Percentiles rank a stretch among this genome's conserved stretches.
These are phyloP conservation scores for Alentia gelatinosa DNA, from an alignment of 2,888 invertebrate genomes.

Conservation along the genomic window DNA sequence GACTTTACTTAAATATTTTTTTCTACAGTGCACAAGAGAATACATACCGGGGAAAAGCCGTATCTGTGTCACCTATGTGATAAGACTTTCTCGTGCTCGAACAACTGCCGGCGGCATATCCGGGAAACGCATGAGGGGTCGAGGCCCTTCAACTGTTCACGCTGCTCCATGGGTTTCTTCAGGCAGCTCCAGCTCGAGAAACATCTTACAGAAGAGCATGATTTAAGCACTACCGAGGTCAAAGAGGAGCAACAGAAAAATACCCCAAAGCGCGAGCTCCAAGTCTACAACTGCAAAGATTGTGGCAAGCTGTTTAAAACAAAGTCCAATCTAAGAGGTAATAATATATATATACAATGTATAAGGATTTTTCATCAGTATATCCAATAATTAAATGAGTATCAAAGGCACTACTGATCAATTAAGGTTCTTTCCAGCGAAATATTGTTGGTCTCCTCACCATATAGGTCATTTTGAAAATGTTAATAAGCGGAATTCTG, in stretches of 20 bases:
- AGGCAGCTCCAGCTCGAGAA: neutral
- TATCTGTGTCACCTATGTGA: slow-evolving; percentile 13
- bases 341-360: no score
- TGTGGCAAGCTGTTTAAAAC: slow-evolving; percentile 21
- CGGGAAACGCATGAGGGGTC: slow-evolving; percentile 6
- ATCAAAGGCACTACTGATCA: no score
- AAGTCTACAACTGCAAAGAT: neutral
- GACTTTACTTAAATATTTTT: no score
- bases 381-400: no score
- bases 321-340: slow-evolving; percentile 7
- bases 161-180: slow-evolving; percentile 2
- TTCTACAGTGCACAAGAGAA: slow-evolving; percentile 13
- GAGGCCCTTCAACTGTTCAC: slow-evolving; percentile 9
- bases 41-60: slow-evolving; percentile 36
- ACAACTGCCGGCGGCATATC: slow-evolving; percentile 11
- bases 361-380: no score
- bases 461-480: no score
- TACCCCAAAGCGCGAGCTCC: neutral
- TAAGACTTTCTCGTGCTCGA: slow-evolving; percentile 42
- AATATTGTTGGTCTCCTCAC: no score
- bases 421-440: no score
- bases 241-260: neutral
- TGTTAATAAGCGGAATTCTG: no score
- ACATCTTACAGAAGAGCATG: neutral
- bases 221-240: neutral